A percentile compares a stretch with the other conserved stretches of the same genome.
phyloP scores from a whole-genome alignment of 2,797 vertebrate species.

The Rachycentron canadum region DNA sequence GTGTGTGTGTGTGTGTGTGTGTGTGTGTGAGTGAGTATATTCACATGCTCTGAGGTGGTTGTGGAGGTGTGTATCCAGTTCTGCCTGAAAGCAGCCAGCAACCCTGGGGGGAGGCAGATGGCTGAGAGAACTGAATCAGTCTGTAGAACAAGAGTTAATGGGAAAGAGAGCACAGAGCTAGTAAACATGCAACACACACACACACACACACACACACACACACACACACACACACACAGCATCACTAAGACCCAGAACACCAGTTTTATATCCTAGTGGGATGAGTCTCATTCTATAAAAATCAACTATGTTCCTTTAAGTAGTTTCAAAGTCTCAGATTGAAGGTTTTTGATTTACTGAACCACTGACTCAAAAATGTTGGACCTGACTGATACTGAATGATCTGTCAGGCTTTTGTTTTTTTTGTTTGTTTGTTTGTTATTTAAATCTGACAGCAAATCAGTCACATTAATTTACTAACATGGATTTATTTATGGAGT shows the following conservation, averaged over 20 bases:
- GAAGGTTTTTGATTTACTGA: constrained; percentile 42
- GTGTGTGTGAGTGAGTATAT: constrained; percentile 7
- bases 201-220: constrained; percentile 5
- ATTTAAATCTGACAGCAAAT: not conserved
- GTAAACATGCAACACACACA: constrained; percentile 19
- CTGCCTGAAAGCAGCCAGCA: constrained; percentile 64
- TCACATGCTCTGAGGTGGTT: constrained; percentile 27
- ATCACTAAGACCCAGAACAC: constrained; percentile 3
- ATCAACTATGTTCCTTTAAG: constrained; percentile 26
- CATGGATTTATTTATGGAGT: not conserved
- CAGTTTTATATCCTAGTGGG: constrained; percentile 40
- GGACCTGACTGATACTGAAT: constrained; percentile 16
- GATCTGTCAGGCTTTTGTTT: not conserved
- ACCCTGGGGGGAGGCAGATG: constrained; percentile 69
- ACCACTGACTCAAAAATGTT: constrained; percentile 28
- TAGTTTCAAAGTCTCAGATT: constrained; percentile 24
- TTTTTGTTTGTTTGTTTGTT: too few species aligned
- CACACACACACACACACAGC: constrained; percentile 11
- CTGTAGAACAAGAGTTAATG: constrained; percentile 63
- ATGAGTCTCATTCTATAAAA: constrained; percentile 31
- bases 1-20: constrained; percentile 12
- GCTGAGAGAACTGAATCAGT: constrained; percentile 68
- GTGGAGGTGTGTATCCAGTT: constrained; percentile 42
- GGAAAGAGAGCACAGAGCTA: constrained; percentile 49
- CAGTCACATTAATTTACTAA: not conserved